Evolutionary conservation across 1,140 invertebrate species (phyloP).

Genomic region (Drosophila baimaii): DNA sequence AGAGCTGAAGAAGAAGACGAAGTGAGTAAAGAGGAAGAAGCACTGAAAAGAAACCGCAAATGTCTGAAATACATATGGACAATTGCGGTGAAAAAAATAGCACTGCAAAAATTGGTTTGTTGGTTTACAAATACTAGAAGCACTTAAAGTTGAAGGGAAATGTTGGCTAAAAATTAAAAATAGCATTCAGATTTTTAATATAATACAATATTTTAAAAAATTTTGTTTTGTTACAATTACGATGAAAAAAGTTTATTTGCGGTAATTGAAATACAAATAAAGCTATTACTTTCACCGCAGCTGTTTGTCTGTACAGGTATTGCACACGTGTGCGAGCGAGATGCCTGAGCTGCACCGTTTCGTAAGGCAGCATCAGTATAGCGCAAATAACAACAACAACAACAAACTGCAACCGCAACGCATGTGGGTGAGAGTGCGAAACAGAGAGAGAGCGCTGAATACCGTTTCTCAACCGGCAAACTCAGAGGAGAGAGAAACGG

Average conservation of each 20-base stretch:
- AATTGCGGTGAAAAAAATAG: neutral
- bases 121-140: no score
- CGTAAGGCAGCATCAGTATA: conserved; percentile 49
- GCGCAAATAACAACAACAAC: neutral
- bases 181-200: neutral
- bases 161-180: no score
- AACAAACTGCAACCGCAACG: conserved; percentile 38
- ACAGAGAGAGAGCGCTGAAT: conserved; percentile 1
- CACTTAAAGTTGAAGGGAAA: no score
- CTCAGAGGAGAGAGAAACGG: neutral
- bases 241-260: no score
- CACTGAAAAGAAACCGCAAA: conserved; percentile 34
- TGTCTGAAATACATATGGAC: conserved; percentile 32
- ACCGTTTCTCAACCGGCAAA: conserved; percentile 32
- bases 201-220: neutral
- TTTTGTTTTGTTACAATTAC: no score
- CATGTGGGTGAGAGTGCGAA: conserved; percentile 28
- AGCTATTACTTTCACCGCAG: conserved; percentile 2
- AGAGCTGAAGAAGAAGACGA: conserved; percentile 26
- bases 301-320: conserved; percentile 2
- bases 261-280: neutral
- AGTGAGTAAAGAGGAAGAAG: conserved; percentile 19
- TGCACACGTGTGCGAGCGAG: conserved; percentile 5
- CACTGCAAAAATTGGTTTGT: no score
- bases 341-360: conserved; percentile 60